Evolutionary conservation across 2,113 vertebrate species (phyloP), one percentile per base, ranked within the genome.

Genomic region (Cyanoramphus novaezelandiae): DNA sequence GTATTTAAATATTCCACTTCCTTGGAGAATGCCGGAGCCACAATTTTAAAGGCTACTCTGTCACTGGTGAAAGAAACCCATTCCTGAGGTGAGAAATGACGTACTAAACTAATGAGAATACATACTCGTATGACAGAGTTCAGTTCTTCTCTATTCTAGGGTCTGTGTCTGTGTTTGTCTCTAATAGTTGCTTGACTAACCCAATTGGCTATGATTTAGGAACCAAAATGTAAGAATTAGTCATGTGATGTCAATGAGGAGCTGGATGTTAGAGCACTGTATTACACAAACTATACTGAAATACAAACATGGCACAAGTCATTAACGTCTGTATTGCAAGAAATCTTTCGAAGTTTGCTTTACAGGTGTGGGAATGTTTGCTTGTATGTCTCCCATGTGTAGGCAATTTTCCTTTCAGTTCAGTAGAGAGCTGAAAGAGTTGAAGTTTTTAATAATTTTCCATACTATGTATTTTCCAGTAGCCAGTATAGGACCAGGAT

Each of bases 281-380:
- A 0, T 23, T 17, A 5, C 6, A 35, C 6, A 25, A 2, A 41
- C 2, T 25, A 41, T n/a, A 7, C 11, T 25, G 57, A 65, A 24
- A 27, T 35, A 7, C 5, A 13, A 44, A 24, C 20, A 13, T 31
- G 39, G 17, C 35, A 7, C 27, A 27, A 11, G 35, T 52, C 44
- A 19, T 18, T 46, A 46, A 20, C 12, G 10, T 35, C 39, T 39
- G 0, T 13, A 2, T 47, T 37, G 6, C 2, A 13, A 64, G 19
- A 68, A 78, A 39, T 13, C 20, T 49, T 3, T 10, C 6, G 6
- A 24, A 8, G 8, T 67, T 85, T 65, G 50, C 33, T 57, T 44
- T 76, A 21, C 20, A 71, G 16, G 1, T n/a, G 27, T 33, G 27
- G 19, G 8, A 35, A 29, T 31, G 9, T 37, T 35, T 53, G 17